A percentile compares a stretch with the other conserved stretches of the same genome.
These are phyloP conservation scores for Melanostigma gelatinosum DNA, from an alignment of 2,113 vertebrate species.

Conservation along the genomic window DNA sequence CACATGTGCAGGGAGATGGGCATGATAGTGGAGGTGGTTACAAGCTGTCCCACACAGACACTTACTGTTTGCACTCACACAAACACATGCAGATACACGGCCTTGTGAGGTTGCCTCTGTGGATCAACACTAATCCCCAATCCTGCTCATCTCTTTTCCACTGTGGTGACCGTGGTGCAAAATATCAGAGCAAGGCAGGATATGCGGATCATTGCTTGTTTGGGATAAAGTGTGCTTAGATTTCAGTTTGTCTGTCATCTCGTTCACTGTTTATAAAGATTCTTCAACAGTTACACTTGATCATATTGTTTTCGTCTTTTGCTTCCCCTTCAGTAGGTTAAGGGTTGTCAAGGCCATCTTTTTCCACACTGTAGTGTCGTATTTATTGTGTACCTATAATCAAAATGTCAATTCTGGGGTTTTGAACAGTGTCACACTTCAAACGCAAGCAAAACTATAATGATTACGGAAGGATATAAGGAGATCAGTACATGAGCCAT, in stretches of 20 bases:
- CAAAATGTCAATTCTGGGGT: background rate
- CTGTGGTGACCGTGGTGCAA: conserved; percentile 59
- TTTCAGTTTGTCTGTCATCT: conserved; percentile 19
- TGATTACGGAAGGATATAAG: background rate
- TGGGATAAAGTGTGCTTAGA: conserved; percentile 27
- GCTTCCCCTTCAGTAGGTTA: background rate
- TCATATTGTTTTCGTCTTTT: background rate
- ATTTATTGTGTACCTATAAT: background rate
- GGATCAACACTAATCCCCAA: conserved; percentile 72
- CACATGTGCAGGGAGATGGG: background rate
- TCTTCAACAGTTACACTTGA: background rate
- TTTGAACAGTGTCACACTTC: background rate
- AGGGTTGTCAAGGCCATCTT: background rate
- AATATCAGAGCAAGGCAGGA: conserved; percentile 52
- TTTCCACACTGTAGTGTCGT: background rate
- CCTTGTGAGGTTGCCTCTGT: conserved; percentile 54
- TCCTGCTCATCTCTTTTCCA: conserved; percentile 60
- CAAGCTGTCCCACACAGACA: conserved; percentile 27
- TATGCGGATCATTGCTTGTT: conserved; percentile 51
- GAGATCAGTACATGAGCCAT: background rate
- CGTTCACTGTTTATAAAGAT: background rate
- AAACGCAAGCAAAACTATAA: background rate
- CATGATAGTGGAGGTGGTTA: background rate
- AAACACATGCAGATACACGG: conserved; percentile 49
- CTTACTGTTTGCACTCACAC: conserved; percentile 30